Evolutionary conservation across 1,140 invertebrate genomes (phyloP).

Genomic region (Drosophila kohkoa): DNA sequence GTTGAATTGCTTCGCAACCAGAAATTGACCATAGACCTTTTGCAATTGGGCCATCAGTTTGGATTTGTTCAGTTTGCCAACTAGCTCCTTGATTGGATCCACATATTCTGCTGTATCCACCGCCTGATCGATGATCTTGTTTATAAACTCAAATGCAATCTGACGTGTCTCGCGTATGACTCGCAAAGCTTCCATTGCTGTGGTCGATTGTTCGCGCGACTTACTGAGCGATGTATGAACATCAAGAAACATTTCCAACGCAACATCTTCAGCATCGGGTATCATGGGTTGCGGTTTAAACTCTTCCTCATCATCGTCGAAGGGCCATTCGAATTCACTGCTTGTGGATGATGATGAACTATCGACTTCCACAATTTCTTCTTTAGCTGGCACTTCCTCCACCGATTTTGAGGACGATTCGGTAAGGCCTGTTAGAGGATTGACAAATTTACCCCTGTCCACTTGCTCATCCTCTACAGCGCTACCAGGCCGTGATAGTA

Average conservation of each 20-base stretch:
- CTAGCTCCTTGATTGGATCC: background rate
- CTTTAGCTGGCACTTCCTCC: background rate
- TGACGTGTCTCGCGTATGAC: background rate
- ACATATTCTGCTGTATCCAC: conserved; percentile 24
- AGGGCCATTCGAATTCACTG: conserved; percentile 33
- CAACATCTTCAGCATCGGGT: background rate
- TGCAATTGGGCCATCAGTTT: conserved; percentile 11
- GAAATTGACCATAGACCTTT: background rate
- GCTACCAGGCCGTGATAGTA: background rate
- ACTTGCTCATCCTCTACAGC: background rate
- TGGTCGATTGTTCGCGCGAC: background rate
- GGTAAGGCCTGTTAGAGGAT: conserved; percentile 1
- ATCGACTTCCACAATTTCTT: conserved; percentile 3
- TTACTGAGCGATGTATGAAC: background rate
- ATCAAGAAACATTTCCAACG: conserved; percentile 4
- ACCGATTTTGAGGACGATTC: background rate
- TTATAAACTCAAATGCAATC: conserved; percentile 9
- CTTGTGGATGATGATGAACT: background rate
- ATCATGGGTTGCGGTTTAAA: background rate
- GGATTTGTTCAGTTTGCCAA: conserved; percentile 15
- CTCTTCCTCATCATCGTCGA: background rate
- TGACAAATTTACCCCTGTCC: conserved; percentile 5
- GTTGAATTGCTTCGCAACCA: conserved; percentile 1
- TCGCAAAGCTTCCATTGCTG: background rate
- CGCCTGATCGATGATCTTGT: conserved; percentile 6